A percentile compares a stretch with the other conserved stretches of the same genome.
Conservation (phyloP, 1,140 invertebrate species). For the Lysiphlebus fabarum region DNA sequence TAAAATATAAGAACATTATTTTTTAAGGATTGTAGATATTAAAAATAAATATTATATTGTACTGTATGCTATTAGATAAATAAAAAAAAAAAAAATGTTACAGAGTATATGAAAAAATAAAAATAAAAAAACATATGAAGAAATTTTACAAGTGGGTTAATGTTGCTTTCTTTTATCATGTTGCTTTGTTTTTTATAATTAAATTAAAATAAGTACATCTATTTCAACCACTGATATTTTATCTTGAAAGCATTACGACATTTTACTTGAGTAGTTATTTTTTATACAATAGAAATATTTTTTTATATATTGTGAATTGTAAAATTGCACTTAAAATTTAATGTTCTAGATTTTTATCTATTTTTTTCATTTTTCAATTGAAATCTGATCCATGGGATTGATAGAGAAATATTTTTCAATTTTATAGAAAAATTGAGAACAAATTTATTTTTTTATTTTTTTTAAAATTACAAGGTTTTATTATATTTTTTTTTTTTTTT, state of each 20-base stretch:
- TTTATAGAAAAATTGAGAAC: no score
- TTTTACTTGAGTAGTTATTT: no score
- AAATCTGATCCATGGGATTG: slow-evolving; percentile 14
- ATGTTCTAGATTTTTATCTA: background rate
- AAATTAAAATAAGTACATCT: slow-evolving; percentile 13
- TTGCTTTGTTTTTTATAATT: background rate
- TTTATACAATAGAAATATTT: slow-evolving; percentile 6
- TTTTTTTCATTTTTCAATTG: slow-evolving; percentile 10
- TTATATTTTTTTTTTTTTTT: no score
- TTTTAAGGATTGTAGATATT: slow-evolving; percentile 32
- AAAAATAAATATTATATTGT: slow-evolving; percentile 24
- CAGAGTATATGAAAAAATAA: slow-evolving; percentile 24
- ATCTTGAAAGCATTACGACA: slow-evolving; percentile 2
- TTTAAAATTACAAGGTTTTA: no score
- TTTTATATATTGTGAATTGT: no score
- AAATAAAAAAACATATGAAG: no score
- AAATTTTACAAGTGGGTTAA: no score
- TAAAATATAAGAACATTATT: slow-evolving; percentile 29
- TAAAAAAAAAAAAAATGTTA: slow-evolving; percentile 17
- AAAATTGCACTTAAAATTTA: no score
- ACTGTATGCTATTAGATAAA: slow-evolving; percentile 29
- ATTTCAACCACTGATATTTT: background rate
- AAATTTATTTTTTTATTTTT: no score
- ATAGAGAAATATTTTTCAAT: no score
- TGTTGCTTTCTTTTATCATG: background rate